Conservation (phyloP, 2,113 vertebrate species). For the Periophthalmus modestus region DNA sequence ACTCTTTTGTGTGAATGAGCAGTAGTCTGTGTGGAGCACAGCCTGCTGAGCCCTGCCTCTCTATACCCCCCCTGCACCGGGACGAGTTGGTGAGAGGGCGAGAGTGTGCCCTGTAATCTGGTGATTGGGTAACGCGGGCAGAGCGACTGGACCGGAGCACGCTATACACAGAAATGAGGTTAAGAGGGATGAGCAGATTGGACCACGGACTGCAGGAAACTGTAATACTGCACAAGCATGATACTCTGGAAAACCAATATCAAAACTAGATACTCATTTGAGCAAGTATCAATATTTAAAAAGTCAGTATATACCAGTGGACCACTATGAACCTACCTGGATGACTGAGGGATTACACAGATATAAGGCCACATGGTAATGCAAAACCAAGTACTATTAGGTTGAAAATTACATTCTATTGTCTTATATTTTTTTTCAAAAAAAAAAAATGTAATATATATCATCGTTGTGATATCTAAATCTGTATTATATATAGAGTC, state of each 20-base stretch:
- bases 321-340: too few species aligned
- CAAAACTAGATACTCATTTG: too few species aligned
- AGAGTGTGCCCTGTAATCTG: conserved; percentile 60
- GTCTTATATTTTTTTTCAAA: too few species aligned
- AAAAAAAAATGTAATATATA: too few species aligned
- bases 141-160: conserved; percentile 9
- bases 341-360: too few species aligned
- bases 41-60: conserved; percentile 56
- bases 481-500: too few species aligned
- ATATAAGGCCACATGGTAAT: too few species aligned
- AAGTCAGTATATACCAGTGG: too few species aligned
- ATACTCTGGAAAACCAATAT: neutral
- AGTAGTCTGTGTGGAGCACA: conserved; percentile 24
- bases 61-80: conserved; percentile 26
- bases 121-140: conserved; percentile 61
- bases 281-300: too few species aligned
- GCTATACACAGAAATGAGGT: conserved; percentile 58
- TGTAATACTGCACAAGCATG: conserved; percentile 13
- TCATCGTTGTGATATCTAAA: too few species aligned
- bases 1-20: conserved; percentile 60
- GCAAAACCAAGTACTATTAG: too few species aligned
- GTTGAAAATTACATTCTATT: too few species aligned
- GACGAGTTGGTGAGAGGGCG: conserved; percentile 42
- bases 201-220: conserved; percentile 50
- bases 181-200: conserved; percentile 70